A percentile compares a stretch with the other conserved stretches of the same genome.
Conservation (phyloP, 2,797 vertebrate species). For the Neopelma chrysocephalum region DNA sequence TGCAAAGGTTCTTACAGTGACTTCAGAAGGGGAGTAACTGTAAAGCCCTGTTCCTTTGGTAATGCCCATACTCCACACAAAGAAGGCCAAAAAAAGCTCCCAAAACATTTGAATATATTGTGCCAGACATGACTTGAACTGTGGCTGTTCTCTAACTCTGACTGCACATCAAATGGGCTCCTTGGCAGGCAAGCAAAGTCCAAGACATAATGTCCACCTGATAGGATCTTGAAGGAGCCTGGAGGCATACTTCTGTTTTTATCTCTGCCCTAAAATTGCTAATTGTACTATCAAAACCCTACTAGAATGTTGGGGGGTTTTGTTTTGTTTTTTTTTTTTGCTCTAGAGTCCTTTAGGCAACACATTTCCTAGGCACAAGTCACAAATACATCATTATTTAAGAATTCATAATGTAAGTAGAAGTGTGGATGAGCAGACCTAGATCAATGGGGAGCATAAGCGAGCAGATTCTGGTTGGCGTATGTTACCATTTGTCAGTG, state of each 20-base stretch:
- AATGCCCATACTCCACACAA: neutral
- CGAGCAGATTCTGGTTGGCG: fast-evolving
- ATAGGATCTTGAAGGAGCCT: neutral
- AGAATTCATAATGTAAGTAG: fast-evolving
- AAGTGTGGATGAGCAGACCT: neutral
- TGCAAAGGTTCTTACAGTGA: neutral
- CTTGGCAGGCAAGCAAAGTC: neutral
- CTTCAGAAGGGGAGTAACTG: neutral
- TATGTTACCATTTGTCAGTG: neutral
- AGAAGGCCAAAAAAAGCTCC: fast-evolving
- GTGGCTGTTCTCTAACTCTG: neutral
- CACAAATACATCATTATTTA: neutral
- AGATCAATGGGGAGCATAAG: neutral
- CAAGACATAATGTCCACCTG: neutral
- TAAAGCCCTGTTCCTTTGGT: neutral
- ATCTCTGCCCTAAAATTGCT: neutral
- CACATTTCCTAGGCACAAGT: neutral
- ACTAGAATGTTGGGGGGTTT: fast-evolving
- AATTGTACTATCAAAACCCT: neutral
- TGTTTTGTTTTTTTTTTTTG: neutral
- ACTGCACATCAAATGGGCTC: neutral
- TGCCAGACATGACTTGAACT: neutral
- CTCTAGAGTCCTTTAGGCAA: neutral
- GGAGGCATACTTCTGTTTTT: neutral
- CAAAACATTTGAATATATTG: neutral